Conservation (phyloP, 2,888 invertebrate species). For the Elegia similella region DNA sequence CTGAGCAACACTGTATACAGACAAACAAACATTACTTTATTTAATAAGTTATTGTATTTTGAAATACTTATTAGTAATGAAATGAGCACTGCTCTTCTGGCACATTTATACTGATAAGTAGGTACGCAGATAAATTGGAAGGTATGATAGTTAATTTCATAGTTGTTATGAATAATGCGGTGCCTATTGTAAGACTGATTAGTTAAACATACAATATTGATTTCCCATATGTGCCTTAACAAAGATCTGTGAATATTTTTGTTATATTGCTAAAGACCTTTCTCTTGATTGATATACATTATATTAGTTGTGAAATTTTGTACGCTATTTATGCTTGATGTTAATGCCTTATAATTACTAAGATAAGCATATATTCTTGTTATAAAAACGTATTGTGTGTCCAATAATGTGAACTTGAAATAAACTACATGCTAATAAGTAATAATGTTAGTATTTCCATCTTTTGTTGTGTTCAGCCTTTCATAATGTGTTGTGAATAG, state of each 20-base stretch:
- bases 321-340: not conserved
- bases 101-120: not conserved
- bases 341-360: not conserved
- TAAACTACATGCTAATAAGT: not conserved
- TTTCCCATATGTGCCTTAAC: slow-evolving; percentile 26
- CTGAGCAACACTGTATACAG: too few species aligned
- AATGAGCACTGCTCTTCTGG: too few species aligned
- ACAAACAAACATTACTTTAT: too few species aligned
- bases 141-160: not conserved
- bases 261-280: not conserved
- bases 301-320: slow-evolving; percentile 2
- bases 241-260: slow-evolving; percentile 8
- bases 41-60: too few species aligned
- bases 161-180: slow-evolving; percentile 44
- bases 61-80: too few species aligned
- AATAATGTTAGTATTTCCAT: not conserved
- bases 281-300: not conserved
- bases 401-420: not conserved
- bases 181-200: slow-evolving; percentile 69
- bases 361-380: not conserved
- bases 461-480: slow-evolving; percentile 2
- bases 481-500: not conserved
- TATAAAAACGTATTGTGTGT: not conserved
- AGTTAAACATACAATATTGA: slow-evolving; percentile 36
- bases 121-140: not conserved